Conservation (phyloP, 1,140 invertebrate genomes). For the Dufourea novaeangliae region DNA sequence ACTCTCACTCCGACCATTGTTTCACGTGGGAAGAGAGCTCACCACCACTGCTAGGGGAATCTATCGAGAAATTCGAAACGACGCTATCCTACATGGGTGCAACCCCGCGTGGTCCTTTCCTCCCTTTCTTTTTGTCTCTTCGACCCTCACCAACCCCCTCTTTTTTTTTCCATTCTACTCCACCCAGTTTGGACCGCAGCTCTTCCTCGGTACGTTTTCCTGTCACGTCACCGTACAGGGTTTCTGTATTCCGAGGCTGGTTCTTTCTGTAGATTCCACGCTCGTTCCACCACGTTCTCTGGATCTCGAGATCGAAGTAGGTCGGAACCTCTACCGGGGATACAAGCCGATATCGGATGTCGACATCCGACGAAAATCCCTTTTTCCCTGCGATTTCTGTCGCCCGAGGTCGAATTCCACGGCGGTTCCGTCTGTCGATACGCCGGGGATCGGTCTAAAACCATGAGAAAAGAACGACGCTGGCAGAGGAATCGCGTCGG, state of each 20-base stretch:
- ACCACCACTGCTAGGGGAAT: conserved; percentile 57
- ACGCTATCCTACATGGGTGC: conserved; percentile 36
- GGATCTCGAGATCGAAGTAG: too few species aligned
- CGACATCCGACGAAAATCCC: not conserved
- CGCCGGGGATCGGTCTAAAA: not conserved
- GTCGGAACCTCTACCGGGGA: not conserved
- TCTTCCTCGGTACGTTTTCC: conserved; percentile 8
- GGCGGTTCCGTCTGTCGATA: conserved; percentile 25
- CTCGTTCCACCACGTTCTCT: not conserved
- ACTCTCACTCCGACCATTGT: conserved; percentile 79
- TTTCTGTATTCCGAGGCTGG: not conserved
- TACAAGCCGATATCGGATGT: not conserved
- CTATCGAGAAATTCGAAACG: conserved; percentile 79
- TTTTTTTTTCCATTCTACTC: conserved; percentile 7
- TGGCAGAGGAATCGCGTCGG: not conserved
- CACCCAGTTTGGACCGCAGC: not conserved
- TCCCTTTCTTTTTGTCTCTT: conserved; percentile 25
- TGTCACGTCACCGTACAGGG: conserved; percentile 28
- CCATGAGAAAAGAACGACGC: not conserved
- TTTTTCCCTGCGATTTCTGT: conserved; percentile 6
- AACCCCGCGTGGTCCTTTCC: conserved; percentile 12
- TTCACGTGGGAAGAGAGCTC: conserved; percentile 72
- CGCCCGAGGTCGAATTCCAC: not conserved
- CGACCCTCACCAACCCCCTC: conserved; percentile 9
- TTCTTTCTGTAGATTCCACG: not conserved